These are phyloP conservation scores for Epinotia brunnichana DNA, from an alignment of 2,888 invertebrate species.

Conservation along the genomic window DNA sequence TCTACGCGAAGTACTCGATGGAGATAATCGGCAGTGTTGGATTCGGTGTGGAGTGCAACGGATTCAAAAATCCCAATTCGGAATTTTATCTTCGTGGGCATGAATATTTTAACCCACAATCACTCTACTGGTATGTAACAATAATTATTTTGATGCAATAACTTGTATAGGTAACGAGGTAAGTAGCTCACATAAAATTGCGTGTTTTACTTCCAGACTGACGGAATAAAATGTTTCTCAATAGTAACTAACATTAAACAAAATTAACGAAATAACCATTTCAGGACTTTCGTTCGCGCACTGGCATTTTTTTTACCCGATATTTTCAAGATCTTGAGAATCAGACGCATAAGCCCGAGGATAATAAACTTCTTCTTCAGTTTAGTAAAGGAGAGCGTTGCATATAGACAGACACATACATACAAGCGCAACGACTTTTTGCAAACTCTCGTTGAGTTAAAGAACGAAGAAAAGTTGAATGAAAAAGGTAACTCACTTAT, in stretches of 20 bases:
- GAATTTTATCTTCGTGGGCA: constrained; percentile 79
- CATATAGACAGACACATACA: constrained; percentile 64
- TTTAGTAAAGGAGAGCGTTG: constrained; percentile 70
- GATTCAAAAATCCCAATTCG: constrained; percentile 80
- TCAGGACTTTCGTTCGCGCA: constrained; percentile 71
- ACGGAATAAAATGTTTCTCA: constrained; percentile 26
- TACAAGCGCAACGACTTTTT: constrained; percentile 80
- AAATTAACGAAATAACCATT: constrained; percentile 46
- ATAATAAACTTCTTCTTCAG: constrained; percentile 72
- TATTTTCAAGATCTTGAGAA: constrained; percentile 66
- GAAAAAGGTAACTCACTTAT: constrained; percentile 57
- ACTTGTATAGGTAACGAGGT: constrained; percentile 21
- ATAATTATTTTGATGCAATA: constrained; percentile 25
- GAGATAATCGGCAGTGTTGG: constrained; percentile 85
- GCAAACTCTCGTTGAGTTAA: constrained; percentile 80
- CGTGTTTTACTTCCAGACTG: constrained; percentile 26
- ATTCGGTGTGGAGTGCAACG: constrained; percentile 85
- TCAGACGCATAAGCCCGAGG: constrained; percentile 68
- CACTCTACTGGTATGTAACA: constrained; percentile 70
- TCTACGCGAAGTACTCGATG: constrained; percentile 84
- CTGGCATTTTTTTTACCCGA: constrained; percentile 75
- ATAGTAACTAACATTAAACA: constrained; percentile 19
- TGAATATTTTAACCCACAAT: constrained; percentile 73
- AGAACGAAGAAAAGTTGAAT: constrained; percentile 61
- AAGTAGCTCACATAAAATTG: constrained; percentile 28